A percentile compares a stretch with the other conserved stretches of the same genome.
These are phyloP conservation scores for Parascotia fuliginaria DNA, from an alignment of 2,888 invertebrate species.

Conservation along the genomic window DNA sequence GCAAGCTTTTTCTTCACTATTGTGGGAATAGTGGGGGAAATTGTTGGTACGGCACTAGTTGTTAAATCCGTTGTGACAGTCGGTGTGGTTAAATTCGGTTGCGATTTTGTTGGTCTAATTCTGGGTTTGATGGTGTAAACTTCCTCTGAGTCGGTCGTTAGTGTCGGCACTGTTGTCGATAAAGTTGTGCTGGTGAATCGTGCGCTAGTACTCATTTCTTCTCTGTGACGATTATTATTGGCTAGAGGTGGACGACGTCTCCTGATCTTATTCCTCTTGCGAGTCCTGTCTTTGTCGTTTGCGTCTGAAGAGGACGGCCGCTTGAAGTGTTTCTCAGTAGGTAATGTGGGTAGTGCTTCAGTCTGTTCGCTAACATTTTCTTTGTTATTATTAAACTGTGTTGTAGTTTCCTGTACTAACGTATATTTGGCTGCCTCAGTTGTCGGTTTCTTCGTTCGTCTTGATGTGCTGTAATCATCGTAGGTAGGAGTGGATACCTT, in stretches of 20 bases:
- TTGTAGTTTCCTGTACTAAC: conserved; percentile 55
- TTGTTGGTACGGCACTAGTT: conserved; percentile 78
- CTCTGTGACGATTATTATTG: conserved; percentile 60
- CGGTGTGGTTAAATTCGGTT: conserved; percentile 72
- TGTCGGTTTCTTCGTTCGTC: conserved; percentile 73
- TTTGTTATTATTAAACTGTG: conserved; percentile 51
- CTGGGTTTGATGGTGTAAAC: conserved; percentile 71
- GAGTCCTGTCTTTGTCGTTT: conserved; percentile 69
- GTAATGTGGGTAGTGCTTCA: conserved; percentile 75
- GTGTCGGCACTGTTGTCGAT: conserved; percentile 58
- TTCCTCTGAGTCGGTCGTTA: conserved; percentile 63
- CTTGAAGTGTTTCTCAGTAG: conserved; percentile 79
- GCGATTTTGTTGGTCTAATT: conserved; percentile 62
- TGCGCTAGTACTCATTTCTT: conserved; percentile 59
- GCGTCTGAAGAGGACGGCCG: conserved; percentile 60
- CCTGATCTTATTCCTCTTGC: conserved; percentile 78
- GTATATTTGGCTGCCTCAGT: conserved; percentile 53
- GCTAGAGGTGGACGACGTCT: conserved; percentile 74
- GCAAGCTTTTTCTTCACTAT: conserved; percentile 73
- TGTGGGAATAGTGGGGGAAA: conserved; percentile 76
- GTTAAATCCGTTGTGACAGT: conserved; percentile 76
- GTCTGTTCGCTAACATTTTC: conserved; percentile 55
- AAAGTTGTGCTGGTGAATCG: conserved; percentile 29
- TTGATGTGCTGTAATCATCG: conserved; percentile 62
- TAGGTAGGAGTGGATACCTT: conserved; percentile 75